Conservation (phyloP, 2,888 invertebrate genomes). For the Lampropteryx suffumata region DNA sequence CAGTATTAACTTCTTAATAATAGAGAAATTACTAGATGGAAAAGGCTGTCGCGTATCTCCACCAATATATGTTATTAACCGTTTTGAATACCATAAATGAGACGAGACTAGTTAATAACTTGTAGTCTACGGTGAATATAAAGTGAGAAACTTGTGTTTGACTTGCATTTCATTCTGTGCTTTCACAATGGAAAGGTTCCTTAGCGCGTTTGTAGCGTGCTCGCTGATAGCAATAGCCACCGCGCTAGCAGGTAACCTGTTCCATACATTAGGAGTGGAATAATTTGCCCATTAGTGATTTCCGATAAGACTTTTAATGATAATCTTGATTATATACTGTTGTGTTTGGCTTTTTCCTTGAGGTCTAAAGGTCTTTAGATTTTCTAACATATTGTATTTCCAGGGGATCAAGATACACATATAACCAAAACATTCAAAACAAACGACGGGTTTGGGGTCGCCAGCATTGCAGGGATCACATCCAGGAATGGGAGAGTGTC, state of each 20-base stretch:
- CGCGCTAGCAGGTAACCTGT: conserved; percentile 44
- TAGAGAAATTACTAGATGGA: conserved; percentile 49
- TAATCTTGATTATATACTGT: background rate
- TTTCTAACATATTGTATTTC: conserved; percentile 4
- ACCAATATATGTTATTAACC: conserved; percentile 62
- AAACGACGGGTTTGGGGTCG: conserved; percentile 47
- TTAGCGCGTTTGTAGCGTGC: conserved; percentile 35
- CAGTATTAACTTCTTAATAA: conserved; percentile 50
- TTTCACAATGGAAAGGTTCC: conserved; percentile 53
- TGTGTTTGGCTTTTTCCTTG: too few species aligned
- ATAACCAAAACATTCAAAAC: conserved; percentile 30
- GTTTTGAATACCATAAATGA: conserved; percentile 54
- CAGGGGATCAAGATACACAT: conserved; percentile 20
- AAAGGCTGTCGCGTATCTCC: conserved; percentile 48
- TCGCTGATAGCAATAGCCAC: conserved; percentile 32
- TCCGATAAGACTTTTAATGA: conserved; percentile 3
- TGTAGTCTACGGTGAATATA: conserved; percentile 62
- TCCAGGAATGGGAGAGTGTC: conserved; percentile 59
- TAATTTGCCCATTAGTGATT: conserved; percentile 6
- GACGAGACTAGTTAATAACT: conserved; percentile 36
- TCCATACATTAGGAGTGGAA: conserved; percentile 8
- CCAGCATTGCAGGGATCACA: conserved; percentile 55
- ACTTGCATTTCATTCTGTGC: conserved; percentile 55
- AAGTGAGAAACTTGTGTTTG: conserved; percentile 47
- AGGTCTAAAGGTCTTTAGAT: too few species aligned